Percentiles rank a stretch among this genome's conserved stretches.
These are phyloP conservation scores for Chaunax sp. DNA, from an alignment of 2,797 vertebrate genomes.

Conservation along the genomic window DNA sequence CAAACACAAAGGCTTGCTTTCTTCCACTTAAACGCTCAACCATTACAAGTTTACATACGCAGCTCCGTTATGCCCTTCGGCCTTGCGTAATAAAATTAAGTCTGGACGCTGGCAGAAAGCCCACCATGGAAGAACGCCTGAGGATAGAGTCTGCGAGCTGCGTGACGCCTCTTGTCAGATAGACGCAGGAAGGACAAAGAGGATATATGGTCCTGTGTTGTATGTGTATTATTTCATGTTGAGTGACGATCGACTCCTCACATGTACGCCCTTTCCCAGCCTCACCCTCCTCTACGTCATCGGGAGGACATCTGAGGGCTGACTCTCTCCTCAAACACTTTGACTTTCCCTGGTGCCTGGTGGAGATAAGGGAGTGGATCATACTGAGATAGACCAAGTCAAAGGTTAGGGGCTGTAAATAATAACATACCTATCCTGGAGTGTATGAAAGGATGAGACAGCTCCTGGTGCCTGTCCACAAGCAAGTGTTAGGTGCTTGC, in stretches of 20 bases:
- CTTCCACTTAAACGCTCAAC: slow-evolving; percentile 42
- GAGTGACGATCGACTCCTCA: slow-evolving; percentile 22
- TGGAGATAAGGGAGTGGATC: slow-evolving; percentile 65
- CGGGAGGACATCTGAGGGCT: slow-evolving; percentile 1
- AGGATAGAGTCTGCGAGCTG: slow-evolving; percentile 65
- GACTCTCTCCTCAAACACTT: slow-evolving; percentile 16
- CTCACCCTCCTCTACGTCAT: slow-evolving; percentile 9
- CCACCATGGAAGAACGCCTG: slow-evolving; percentile 76
- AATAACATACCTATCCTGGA: slow-evolving; percentile 56
- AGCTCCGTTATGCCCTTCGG: slow-evolving; percentile 60
- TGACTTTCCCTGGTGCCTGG: slow-evolving; percentile 63
- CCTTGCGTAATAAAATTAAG: slow-evolving; percentile 73
- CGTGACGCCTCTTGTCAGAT: slow-evolving; percentile 58
- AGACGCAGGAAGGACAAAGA: slow-evolving; percentile 37
- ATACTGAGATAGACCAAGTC: slow-evolving; percentile 53
- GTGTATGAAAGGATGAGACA: slow-evolving; percentile 33
- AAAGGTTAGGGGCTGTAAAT: slow-evolving; percentile 68
- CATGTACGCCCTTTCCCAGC: slow-evolving; percentile 4
- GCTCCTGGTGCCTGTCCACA: slow-evolving; percentile 3
- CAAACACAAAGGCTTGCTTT: slow-evolving; percentile 59
- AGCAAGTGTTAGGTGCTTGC: background rate
- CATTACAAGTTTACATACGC: slow-evolving; percentile 57
- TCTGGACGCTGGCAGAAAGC: slow-evolving; percentile 61
- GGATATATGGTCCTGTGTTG: slow-evolving; percentile 49
- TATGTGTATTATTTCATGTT: slow-evolving; percentile 30